Percentiles rank a stretch among this genome's conserved stretches.
Evolutionary conservation across 2,113 vertebrate genomes (phyloP).

Genomic region (Peromyscus californicus): DNA sequence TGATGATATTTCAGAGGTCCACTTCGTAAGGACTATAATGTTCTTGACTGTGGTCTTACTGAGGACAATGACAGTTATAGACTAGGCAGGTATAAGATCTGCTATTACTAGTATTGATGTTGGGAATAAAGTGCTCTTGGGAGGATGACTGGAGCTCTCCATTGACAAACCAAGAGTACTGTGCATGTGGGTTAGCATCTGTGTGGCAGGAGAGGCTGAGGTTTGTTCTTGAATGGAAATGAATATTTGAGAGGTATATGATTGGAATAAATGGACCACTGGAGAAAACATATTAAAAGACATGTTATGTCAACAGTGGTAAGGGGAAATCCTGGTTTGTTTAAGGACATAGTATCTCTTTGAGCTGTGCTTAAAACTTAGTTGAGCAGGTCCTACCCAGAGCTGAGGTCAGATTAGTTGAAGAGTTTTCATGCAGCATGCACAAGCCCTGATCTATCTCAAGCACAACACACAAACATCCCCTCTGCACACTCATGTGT

Average conservation of each 20-base stretch:
- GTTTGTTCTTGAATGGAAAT: background rate
- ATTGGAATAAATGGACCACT: slow-evolving; percentile 68
- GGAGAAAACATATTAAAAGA: slow-evolving; percentile 62
- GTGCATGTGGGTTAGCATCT: slow-evolving; percentile 53
- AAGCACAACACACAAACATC: background rate
- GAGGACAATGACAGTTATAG: slow-evolving; percentile 38
- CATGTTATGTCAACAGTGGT: background rate
- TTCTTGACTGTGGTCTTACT: background rate
- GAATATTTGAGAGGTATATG: background rate
- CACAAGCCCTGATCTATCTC: background rate
- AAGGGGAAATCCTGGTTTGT: background rate
- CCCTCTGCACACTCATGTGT: background rate
- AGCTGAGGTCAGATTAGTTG: background rate
- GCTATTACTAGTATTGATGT: background rate
- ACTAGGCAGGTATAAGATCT: slow-evolving; percentile 53
- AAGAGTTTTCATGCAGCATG: background rate
- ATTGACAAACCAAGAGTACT: slow-evolving; percentile 55
- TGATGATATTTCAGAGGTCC: background rate
- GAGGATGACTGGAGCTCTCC: background rate
- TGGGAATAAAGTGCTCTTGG: slow-evolving; percentile 37
- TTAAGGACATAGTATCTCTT: background rate
- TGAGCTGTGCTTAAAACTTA: background rate
- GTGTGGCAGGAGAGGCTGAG: slow-evolving; percentile 30
- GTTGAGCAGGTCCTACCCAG: background rate
- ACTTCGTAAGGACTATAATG: slow-evolving; percentile 57